These are phyloP conservation scores for Pristionchus pacificus DNA, from an alignment of 1,140 invertebrate genomes.

Conservation along the genomic window DNA sequence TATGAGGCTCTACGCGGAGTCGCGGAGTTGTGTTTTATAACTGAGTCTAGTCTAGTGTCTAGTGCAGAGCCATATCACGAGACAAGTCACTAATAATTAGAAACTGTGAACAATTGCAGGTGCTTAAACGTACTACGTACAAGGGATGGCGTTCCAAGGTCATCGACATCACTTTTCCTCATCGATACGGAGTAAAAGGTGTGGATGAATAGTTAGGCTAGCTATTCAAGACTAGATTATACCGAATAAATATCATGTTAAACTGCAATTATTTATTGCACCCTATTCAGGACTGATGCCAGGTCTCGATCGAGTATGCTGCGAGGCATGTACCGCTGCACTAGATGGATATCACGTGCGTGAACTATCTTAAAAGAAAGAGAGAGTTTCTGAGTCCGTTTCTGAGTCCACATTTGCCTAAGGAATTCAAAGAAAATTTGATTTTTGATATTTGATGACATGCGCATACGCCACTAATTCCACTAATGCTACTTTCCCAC, in stretches of 20 bases:
- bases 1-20: too few species aligned
- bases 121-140: slow-evolving; percentile 67
- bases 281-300: slow-evolving; percentile 67
- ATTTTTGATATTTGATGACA: too few species aligned
- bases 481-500: too few species aligned
- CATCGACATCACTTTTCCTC: slow-evolving; percentile 80
- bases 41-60: neutral
- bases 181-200: slow-evolving; percentile 66
- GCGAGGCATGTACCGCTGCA: slow-evolving; percentile 77
- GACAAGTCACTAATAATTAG: neutral
- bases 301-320: slow-evolving; percentile 74
- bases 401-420: too few species aligned
- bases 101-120: too few species aligned
- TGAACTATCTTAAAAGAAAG: too few species aligned
- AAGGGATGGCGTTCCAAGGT: slow-evolving; percentile 84
- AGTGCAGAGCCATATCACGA: neutral
- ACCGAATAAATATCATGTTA: too few species aligned
- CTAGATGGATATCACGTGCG: slow-evolving; percentile 75
- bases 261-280: neutral
- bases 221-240: too few species aligned
- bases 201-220: neutral
- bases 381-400: too few species aligned
- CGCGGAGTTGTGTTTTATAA: too few species aligned
- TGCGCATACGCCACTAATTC: too few species aligned
- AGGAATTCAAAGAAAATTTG: too few species aligned